Evolutionary conservation across 2,888 invertebrate species (phyloP), one percentile per base, ranked within the genome.

Genomic region (Noctua janthe): DNA sequence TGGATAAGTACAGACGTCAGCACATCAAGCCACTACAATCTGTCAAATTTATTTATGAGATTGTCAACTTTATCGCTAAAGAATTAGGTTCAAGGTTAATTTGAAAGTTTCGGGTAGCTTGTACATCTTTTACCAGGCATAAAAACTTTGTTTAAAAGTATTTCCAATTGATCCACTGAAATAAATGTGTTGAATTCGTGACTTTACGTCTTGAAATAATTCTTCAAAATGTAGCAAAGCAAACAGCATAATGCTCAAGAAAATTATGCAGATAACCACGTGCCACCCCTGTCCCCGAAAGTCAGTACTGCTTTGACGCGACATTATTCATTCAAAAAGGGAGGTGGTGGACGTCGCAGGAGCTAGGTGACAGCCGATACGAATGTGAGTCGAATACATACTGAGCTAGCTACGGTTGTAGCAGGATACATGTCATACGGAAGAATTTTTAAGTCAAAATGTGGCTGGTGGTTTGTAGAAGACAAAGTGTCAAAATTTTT

Each of bases 311-410:
- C 91, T 92, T 93, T 92, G 93, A 92, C 87, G 89, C 73, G 83
- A 85, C 91, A 94, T 95, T 95, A 95, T 93, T 94, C 92, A 95
- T 95, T 95, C 94, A 94, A 91, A 93, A 91, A 92, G 91, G 91
- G 90, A 90, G 89, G 81, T 71, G 86, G 85, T 84, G 85, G 89
- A 86, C 86, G 81, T 84, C 80, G 70, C 74, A 83, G 87, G 84
- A 82, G 84, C 80, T 84, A 90, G 89, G 91, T 92, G 92, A 91
- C 90, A 86, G 81, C 79, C 89, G 85, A 90, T 90, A 87, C 86
- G 80, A 89, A 87, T 90, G 81, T 84, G 87, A 86, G 76, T 83
- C 70, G 83, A 85, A 91, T 90, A 83, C 83, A 87, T 88, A 85
- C 80, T 82, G 71, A 80, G 86, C 67, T 78, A 83, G 77, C 62